Evolutionary conservation across 2,888 invertebrate genomes (phyloP), one percentile per base, ranked within the genome.

Genomic region (Andrena bucephala): DNA sequence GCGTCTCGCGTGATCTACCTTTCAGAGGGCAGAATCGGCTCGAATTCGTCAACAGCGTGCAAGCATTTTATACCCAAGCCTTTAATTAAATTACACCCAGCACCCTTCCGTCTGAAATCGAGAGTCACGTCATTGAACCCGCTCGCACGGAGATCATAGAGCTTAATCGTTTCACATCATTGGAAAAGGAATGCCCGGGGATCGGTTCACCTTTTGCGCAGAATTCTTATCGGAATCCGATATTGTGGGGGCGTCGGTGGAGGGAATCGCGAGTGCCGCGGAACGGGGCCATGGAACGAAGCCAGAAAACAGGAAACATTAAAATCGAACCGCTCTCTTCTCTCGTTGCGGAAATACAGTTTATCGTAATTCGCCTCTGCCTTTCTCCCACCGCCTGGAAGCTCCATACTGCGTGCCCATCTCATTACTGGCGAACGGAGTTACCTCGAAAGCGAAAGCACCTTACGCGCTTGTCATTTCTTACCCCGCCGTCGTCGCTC

Each of bases 171-270:
- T 81, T 72, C 81, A 76, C 84, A 80, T 73, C 85, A 85, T 84
- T 65, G 85, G 82, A 84, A 85, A 71, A 76, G 77, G 78, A 85
- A 81, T 72, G 77, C 63, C 42, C 74, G 36, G 69, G 62, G 24
- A 87, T 85, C 70, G 57, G 87, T 85, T 88, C 87, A 85, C 84
- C 85, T 88, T 86, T 87, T 79, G 85, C 65, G 54, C 67, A 77
- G 84, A 85, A 90, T 90, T 92, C 90, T 92, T 90, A 92, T 92
- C 89, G 91, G 89, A 92, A 92, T 91, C 89, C 92, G 91, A 92
- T 92, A 91, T 90, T 88, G 71, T 73, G 78, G 83, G 33, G 75
- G 52, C 50, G 83, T 85, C 63, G 84, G 66, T 78, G 76, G 69
- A 77, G 77, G 27, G 63, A 31, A 74, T 52, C 77, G 77, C 78